These are phyloP conservation scores for Clamator glandarius DNA, from an alignment of 2,797 vertebrate species.

Conservation along the genomic window DNA sequence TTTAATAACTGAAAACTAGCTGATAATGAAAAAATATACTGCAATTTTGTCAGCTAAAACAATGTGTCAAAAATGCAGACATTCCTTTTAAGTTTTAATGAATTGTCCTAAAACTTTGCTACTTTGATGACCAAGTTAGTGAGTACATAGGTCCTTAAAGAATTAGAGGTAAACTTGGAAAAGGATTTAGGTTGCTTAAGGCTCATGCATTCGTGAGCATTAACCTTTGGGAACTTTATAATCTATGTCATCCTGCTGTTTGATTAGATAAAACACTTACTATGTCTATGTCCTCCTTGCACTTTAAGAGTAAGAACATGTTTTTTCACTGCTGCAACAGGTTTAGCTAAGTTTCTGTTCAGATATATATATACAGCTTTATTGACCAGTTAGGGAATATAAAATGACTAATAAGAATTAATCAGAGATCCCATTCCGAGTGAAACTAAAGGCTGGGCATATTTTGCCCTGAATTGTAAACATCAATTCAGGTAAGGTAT, in stretches of 20 bases:
- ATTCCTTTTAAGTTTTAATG: background rate
- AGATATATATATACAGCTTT: too few relatives aligned
- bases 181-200: background rate
- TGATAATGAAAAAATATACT: slow-evolving; percentile 10
- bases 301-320: background rate
- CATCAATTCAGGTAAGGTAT: background rate
- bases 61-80: background rate
- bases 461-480: background rate
- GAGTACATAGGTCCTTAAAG: background rate
- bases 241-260: background rate
- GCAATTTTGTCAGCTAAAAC: background rate
- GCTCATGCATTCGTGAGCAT: background rate
- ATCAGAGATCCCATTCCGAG: background rate
- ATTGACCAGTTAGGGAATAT: background rate
- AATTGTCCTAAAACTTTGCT: background rate
- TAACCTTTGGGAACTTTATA: background rate
- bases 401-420: background rate
- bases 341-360: background rate
- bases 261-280: background rate
- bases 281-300: background rate
- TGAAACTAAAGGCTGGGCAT: background rate
- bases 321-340: background rate
- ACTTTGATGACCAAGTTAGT: background rate
- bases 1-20: slow-evolving; percentile 8
- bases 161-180: background rate